These are phyloP conservation scores for Clanis bilineata DNA, from an alignment of 2,888 invertebrate species.

Conservation along the genomic window DNA sequence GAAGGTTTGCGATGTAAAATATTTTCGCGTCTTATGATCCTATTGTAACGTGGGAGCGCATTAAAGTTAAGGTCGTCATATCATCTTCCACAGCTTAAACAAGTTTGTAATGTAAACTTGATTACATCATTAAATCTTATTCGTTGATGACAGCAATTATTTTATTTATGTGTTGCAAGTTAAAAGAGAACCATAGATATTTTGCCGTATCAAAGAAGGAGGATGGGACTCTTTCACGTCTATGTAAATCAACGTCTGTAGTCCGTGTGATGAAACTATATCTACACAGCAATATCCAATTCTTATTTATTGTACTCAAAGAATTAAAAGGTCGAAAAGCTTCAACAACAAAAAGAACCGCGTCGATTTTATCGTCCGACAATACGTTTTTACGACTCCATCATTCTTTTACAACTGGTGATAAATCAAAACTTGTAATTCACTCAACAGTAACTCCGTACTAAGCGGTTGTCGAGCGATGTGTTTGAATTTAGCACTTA, in stretches of 20 bases:
- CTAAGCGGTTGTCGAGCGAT: conserved; percentile 17
- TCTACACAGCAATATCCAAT: no score
- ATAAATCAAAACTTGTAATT: conserved; percentile 22
- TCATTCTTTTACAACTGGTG: conserved; percentile 3
- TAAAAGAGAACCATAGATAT: no score
- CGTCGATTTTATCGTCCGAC: conserved; percentile 9
- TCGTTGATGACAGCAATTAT: neutral
- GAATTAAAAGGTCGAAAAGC: neutral
- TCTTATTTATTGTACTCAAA: neutral
- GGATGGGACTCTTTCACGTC: no score
- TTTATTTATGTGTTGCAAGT: neutral
- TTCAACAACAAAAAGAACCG: neutral
- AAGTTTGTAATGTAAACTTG: neutral
- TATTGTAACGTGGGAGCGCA: neutral
- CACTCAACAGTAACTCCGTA: conserved; percentile 21
- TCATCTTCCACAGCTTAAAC: no score
- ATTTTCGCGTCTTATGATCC: neutral
- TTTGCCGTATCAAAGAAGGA: no score
- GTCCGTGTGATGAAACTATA: no score
- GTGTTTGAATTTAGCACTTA: conserved; percentile 23
- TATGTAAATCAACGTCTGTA: no score
- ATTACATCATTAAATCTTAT: neutral
- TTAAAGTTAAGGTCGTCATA: neutral
- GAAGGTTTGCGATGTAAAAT: conserved; percentile 2
- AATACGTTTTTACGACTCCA: neutral